Evolutionary conservation across 2,888 invertebrate species (phyloP).

Genomic region (Drosophila melanosoma): DNA sequence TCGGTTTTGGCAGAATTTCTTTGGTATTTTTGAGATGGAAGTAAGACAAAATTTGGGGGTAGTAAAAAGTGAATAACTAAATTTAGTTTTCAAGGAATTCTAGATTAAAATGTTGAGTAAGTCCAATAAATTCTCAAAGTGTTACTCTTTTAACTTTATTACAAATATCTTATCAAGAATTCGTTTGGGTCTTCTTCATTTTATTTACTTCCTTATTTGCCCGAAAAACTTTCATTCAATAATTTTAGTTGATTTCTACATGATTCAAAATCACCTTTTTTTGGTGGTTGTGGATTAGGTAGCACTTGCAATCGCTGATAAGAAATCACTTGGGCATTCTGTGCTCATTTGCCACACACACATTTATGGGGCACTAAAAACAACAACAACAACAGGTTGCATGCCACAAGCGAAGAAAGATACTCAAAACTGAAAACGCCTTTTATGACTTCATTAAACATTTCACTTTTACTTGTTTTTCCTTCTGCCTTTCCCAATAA

Average conservation of each 20-base stretch:
- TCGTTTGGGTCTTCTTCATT: not conserved
- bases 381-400: constrained; percentile 31
- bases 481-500: constrained; percentile 1
- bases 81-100: not conserved
- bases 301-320: constrained; percentile 27
- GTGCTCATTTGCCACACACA: constrained; percentile 30
- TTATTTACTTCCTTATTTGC: constrained; percentile 2
- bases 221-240: constrained; percentile 30
- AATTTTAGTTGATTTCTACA: constrained; percentile 9
- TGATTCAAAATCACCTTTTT: constrained; percentile 1
- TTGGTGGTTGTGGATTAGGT: not conserved
- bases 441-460: constrained; percentile 77
- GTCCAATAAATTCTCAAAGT: not conserved
- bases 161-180: not conserved
- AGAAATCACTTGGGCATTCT: constrained; percentile 41
- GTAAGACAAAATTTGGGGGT: not conserved
- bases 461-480: constrained; percentile 66
- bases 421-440: constrained; percentile 25
- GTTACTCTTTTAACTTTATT: not conserved
- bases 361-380: constrained; percentile 53
- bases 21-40: not conserved
- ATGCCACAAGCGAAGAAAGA: constrained; percentile 42
- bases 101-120: not conserved
- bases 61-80: not conserved
- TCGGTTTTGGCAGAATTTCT: not conserved